A percentile compares a stretch with the other conserved stretches of the same genome.
These are phyloP conservation scores for Drosophila prolongata DNA, from an alignment of 2,888 invertebrate species.

Conservation along the genomic window DNA sequence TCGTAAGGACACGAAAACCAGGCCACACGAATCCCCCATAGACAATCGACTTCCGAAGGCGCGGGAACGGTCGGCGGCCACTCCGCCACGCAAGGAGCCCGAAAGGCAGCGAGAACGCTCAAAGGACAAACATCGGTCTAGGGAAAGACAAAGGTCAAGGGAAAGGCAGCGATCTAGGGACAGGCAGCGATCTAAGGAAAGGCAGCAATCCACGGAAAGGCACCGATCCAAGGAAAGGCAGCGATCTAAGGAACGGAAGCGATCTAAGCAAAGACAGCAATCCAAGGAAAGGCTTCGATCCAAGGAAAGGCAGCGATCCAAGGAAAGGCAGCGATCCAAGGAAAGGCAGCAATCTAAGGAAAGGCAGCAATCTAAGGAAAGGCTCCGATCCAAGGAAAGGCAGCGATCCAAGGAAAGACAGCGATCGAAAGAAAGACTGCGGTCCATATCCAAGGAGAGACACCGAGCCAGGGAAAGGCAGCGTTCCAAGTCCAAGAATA, in stretches of 20 bases:
- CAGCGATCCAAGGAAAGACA: conserved; percentile 32
- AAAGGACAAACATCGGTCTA: conserved; percentile 35
- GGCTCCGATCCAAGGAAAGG: conserved; percentile 30
- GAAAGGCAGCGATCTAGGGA: conserved; percentile 40
- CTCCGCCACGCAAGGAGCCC: conserved; percentile 40
- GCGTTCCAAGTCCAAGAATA: conserved; percentile 45
- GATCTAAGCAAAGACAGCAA: conserved; percentile 30
- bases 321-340: conserved; percentile 28
- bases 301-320: conserved; percentile 29
- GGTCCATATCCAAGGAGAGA: conserved; percentile 19
- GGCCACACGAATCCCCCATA: conserved; percentile 60
- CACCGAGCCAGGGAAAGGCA: conserved; percentile 26
- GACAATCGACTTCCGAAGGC: conserved; percentile 49
- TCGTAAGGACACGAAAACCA: conserved; percentile 51
- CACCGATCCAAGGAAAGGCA: conserved; percentile 26
- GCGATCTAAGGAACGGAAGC: conserved; percentile 45
- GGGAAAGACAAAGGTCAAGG: conserved; percentile 17
- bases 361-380: conserved; percentile 24
- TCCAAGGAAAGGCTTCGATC: conserved; percentile 20
- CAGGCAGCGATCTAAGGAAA: conserved; percentile 26
- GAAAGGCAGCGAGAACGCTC: conserved; percentile 44
- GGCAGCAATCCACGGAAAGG: conserved; percentile 27
- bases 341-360: conserved; percentile 32
- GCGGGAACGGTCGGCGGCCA: conserved; percentile 24
- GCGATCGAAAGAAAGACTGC: conserved; percentile 27